These are phyloP conservation scores for Stegostoma tigrinum DNA, from an alignment of 2,113 vertebrate genomes.

Conservation along the genomic window DNA sequence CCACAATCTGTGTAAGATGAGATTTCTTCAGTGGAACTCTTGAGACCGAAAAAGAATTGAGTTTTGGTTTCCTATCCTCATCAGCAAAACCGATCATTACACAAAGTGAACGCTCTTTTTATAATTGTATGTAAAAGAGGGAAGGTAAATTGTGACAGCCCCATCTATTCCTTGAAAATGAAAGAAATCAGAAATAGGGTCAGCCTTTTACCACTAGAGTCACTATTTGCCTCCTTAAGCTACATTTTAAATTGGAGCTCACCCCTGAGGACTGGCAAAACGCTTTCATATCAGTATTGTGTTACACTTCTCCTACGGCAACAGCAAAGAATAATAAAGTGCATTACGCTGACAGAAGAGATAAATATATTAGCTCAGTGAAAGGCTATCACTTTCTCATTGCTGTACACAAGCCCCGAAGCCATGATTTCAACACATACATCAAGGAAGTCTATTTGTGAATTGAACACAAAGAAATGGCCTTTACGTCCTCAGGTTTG, in stretches of 20 bases:
- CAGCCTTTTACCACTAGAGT: not conserved
- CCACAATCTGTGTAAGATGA: not conserved
- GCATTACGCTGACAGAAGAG: slow-evolving; percentile 29
- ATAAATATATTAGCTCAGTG: slow-evolving; percentile 23
- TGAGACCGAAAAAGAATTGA: not conserved
- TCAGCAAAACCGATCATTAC: not conserved
- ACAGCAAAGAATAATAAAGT: slow-evolving; percentile 15
- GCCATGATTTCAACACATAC: not conserved
- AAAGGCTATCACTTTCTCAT: slow-evolving; percentile 30
- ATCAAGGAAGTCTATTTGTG: slow-evolving; percentile 20
- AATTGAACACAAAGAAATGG: not conserved
- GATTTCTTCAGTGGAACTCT: not conserved
- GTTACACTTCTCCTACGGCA: slow-evolving; percentile 14
- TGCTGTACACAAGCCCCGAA: not conserved
- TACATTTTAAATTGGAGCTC: not conserved
- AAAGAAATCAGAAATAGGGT: not conserved
- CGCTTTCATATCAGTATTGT: slow-evolving; percentile 12
- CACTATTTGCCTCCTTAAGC: not conserved
- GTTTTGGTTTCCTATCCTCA: not conserved
- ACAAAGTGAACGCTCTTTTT: not conserved
- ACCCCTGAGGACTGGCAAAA: not conserved
- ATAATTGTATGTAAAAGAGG: not conserved
- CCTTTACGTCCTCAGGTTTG: not conserved
- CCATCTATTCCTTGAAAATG: not conserved
- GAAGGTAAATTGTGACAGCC: not conserved